A percentile compares a stretch with the other conserved stretches of the same genome.
Evolutionary conservation across 2,888 invertebrate genomes (phyloP).

Genomic region (Scaptomyza parva): DNA sequence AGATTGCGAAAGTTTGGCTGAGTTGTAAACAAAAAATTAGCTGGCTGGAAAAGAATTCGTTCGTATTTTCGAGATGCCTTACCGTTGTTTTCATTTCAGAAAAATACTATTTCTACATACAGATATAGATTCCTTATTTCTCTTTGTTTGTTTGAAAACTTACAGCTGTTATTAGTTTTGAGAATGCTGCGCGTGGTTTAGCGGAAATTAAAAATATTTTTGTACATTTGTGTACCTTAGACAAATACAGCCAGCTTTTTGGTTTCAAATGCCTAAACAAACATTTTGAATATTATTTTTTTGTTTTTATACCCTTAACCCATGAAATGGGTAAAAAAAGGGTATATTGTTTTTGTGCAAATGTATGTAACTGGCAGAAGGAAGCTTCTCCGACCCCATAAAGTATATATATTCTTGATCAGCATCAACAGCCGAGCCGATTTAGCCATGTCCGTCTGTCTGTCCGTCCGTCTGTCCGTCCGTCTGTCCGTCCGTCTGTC

Average conservation of each 20-base stretch:
- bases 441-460: too few species aligned
- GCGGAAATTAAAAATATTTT: constrained; percentile 46
- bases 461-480: too few species aligned
- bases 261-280: constrained; percentile 27
- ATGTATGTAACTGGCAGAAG: too few species aligned
- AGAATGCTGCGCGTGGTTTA: constrained; percentile 33
- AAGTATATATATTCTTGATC: too few species aligned
- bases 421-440: too few species aligned
- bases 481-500: too few species aligned
- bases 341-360: too few species aligned
- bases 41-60: constrained; percentile 25
- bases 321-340: too few species aligned
- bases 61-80: constrained; percentile 38
- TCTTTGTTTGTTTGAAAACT: constrained; percentile 41
- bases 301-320: too few species aligned
- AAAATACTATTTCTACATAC: constrained; percentile 24
- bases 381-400: too few species aligned
- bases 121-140: constrained; percentile 11
- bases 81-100: constrained; percentile 40
- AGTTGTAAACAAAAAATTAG: constrained; percentile 40
- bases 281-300: constrained; percentile 7
- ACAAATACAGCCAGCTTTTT: constrained; percentile 6
- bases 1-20: constrained; percentile 34
- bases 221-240: neutral
- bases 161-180: constrained; percentile 50